phyloP scores from a whole-genome alignment of 2,113 vertebrate genomes.

The Channa argus region DNA sequence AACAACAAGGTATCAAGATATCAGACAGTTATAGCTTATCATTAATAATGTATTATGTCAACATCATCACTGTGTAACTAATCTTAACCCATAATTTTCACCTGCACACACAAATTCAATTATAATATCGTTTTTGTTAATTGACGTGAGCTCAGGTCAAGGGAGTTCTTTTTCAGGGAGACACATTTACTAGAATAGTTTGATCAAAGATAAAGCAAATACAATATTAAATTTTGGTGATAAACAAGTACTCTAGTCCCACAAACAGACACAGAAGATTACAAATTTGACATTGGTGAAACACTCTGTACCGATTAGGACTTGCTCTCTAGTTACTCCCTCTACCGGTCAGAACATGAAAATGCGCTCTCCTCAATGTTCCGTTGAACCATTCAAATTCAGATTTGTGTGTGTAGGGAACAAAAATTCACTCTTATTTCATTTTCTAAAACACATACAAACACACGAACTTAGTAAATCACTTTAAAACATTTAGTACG shows the following conservation, averaged over 20 bases:
- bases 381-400: not conserved
- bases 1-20: not conserved
- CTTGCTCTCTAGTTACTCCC: constrained; percentile 12
- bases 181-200: not conserved
- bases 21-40: too few species aligned
- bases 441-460: constrained; percentile 2
- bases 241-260: constrained; percentile 13
- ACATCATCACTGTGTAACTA: not conserved
- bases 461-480: constrained; percentile 26
- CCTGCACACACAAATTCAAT: not conserved
- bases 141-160: not conserved
- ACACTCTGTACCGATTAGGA: not conserved
- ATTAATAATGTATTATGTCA: not conserved
- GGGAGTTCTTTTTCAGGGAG: not conserved
- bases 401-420: not conserved
- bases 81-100: not conserved
- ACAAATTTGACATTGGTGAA: not conserved
- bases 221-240: constrained; percentile 17
- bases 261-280: constrained; percentile 36
- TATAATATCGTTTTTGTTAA: too few species aligned
- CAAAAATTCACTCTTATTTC: not conserved
- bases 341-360: constrained; percentile 49
- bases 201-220: constrained; percentile 26
- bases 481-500: constrained; percentile 64
- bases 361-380: not conserved